Conservation (phyloP, 2,888 invertebrate genomes). For the Lacanobia wlatinum region DNA sequence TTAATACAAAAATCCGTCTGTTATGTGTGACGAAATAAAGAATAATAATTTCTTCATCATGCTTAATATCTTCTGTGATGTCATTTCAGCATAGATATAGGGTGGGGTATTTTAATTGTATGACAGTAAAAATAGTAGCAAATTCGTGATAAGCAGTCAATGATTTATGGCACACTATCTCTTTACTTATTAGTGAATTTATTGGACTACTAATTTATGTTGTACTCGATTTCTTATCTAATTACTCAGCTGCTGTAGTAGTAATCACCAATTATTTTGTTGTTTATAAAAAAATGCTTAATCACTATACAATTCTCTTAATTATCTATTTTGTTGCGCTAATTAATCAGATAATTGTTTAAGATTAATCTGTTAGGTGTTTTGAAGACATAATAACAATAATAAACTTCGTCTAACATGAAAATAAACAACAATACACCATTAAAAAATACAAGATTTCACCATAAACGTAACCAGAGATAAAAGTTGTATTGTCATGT, state of each 20-base stretch:
- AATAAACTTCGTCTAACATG: neutral
- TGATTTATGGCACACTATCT: constrained; percentile 23
- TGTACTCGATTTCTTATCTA: constrained; percentile 29
- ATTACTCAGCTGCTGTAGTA: constrained; percentile 5
- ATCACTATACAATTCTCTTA: neutral
- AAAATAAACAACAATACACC: constrained; percentile 20
- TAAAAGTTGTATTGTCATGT: constrained; percentile 17
- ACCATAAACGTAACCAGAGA: neutral
- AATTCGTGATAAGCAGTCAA: constrained; percentile 28
- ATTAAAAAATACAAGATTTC: constrained; percentile 14
- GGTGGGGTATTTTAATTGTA: constrained; percentile 2
- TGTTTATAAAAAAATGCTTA: constrained; percentile 6
- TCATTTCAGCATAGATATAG: constrained; percentile 21
- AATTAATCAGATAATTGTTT: constrained; percentile 8
- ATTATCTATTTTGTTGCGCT: constrained; percentile 12
- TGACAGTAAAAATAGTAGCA: constrained; percentile 6
- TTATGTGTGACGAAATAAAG: constrained; percentile 17
- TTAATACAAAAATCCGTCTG: neutral
- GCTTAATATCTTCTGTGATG: constrained; percentile 18
- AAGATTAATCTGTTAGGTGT: neutral
- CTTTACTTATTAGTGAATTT: constrained; percentile 11
- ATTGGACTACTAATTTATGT: constrained; percentile 16
- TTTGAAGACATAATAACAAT: neutral
- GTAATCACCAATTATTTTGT: constrained; percentile 13
- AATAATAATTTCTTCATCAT: constrained; percentile 12